Evolutionary conservation across 2,797 vertebrate genomes (phyloP).

Genomic region (Lepilemur ruficaudatus): DNA sequence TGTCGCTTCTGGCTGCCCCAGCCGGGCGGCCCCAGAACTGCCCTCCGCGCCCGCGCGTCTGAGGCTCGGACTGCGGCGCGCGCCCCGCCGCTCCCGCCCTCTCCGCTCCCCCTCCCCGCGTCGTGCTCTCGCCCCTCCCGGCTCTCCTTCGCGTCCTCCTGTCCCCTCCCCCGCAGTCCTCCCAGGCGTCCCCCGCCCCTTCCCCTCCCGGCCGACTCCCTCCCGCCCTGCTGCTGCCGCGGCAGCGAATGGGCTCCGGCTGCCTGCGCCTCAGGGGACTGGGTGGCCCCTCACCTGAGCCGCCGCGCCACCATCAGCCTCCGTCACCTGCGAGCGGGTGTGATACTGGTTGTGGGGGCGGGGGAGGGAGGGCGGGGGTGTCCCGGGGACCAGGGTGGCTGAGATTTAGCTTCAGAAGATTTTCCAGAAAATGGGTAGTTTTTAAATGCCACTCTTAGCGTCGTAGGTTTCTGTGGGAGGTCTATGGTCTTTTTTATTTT

Average conservation of each 20-base stretch:
- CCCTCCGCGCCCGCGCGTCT: conserved; percentile 57
- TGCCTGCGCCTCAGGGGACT: background rate
- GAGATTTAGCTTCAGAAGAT: background rate
- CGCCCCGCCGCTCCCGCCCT: conserved; percentile 31
- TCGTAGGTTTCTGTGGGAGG: background rate
- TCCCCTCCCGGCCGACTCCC: background rate
- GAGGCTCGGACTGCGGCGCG: conserved; percentile 53
- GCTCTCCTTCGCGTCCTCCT: background rate
- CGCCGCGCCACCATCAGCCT: background rate
- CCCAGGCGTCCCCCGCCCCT: background rate
- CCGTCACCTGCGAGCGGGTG: background rate
- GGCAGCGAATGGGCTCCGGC: background rate
- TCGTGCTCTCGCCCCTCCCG: background rate
- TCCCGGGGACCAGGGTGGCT: background rate
- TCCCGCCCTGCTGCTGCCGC: background rate
- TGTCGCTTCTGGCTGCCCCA: background rate
- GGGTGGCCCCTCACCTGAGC: conserved; percentile 59
- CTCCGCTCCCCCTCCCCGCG: background rate
- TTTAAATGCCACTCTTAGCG: background rate
- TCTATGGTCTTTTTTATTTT: background rate
- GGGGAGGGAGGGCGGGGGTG: background rate
- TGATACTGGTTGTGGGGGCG: background rate
- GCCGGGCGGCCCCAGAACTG: background rate
- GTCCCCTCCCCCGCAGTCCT: background rate
- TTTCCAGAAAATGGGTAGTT: conserved; percentile 3